Percentiles rank a stretch among this genome's conserved stretches.
Evolutionary conservation across 2,888 invertebrate genomes (phyloP).

Genomic region (Camptogramma bilineatum): DNA sequence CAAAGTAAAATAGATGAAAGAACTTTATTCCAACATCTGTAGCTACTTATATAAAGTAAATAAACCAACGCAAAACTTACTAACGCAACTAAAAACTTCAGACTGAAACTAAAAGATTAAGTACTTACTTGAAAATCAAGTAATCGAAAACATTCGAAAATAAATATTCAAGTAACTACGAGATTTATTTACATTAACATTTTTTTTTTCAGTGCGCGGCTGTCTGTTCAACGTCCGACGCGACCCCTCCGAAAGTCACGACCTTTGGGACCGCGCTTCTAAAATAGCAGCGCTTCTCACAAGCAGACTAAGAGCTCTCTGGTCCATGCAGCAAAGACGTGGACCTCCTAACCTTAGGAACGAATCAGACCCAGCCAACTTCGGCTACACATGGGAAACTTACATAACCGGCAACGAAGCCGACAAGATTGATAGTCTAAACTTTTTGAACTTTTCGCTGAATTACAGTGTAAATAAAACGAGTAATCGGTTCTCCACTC

Average conservation of each 20-base stretch:
- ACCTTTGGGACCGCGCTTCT: conserved; percentile 84
- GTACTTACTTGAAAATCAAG: no score
- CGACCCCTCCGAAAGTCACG: conserved; percentile 92
- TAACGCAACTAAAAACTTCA: no score
- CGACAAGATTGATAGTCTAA: conserved; percentile 47
- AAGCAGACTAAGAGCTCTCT: conserved; percentile 71
- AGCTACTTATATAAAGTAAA: no score
- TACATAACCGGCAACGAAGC: conserved; percentile 71
- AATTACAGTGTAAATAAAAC: conserved; percentile 49
- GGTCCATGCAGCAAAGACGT: conserved; percentile 79
- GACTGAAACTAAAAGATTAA: no score
- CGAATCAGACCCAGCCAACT: conserved; percentile 88
- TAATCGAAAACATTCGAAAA: background rate
- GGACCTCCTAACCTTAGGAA: conserved; percentile 76
- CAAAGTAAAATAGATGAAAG: background rate
- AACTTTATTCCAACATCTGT: background rate
- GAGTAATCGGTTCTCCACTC: conserved; percentile 50
- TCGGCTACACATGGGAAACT: conserved; percentile 90
- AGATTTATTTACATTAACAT: conserved; percentile 4
- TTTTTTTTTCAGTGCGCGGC: conserved; percentile 82
- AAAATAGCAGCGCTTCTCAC: conserved; percentile 75
- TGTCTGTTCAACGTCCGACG: conserved; percentile 91
- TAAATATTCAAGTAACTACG: background rate
- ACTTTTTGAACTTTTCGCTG: conserved; percentile 50
- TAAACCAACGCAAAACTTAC: no score